Evolutionary conservation across 2,113 vertebrate genomes (phyloP).

Genomic region (Callorhinus ursinus): DNA sequence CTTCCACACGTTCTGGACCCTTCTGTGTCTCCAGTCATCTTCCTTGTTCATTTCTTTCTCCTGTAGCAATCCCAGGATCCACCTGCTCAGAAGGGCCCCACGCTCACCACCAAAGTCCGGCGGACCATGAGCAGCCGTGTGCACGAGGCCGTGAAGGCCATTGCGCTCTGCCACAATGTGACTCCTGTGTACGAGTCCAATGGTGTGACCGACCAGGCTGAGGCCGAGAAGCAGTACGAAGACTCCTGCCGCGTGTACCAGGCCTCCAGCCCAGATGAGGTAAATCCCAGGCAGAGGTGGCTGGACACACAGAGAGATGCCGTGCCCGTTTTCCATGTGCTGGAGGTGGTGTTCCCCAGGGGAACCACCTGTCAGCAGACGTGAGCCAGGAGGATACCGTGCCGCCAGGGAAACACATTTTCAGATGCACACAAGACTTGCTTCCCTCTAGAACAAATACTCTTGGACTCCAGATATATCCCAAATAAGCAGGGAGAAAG

Average conservation of each 20-base stretch:
- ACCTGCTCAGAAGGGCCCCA: constrained; percentile 89
- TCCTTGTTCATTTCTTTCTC: not conserved
- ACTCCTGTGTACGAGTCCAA: constrained; percentile 97
- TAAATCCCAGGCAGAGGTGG: constrained; percentile 53
- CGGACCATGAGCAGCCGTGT: constrained; percentile 97
- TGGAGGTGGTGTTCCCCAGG: not conserved
- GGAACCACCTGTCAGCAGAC: not conserved
- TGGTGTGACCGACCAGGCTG: constrained; percentile 95
- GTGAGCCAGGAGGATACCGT: accelerated
- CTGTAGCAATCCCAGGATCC: constrained; percentile 92
- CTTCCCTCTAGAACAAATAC: too few relatives aligned
- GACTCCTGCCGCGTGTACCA: constrained; percentile 98
- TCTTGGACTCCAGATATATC: not conserved
- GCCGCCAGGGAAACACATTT: not conserved
- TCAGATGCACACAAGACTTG: accelerated
- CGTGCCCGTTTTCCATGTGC: accelerated
- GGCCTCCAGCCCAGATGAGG: constrained; percentile 98
- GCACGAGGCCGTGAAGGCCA: constrained; percentile 97
- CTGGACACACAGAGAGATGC: accelerated
- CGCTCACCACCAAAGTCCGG: constrained; percentile 93
- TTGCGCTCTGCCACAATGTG: constrained; percentile 97
- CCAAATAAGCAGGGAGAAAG: not conserved
- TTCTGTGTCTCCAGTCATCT: accelerated
- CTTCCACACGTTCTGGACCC: accelerated
- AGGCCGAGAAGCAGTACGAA: constrained; percentile 97